These are phyloP conservation scores for Ptychadena robeensis DNA, from an alignment of 2,797 vertebrate genomes.

Conservation along the genomic window DNA sequence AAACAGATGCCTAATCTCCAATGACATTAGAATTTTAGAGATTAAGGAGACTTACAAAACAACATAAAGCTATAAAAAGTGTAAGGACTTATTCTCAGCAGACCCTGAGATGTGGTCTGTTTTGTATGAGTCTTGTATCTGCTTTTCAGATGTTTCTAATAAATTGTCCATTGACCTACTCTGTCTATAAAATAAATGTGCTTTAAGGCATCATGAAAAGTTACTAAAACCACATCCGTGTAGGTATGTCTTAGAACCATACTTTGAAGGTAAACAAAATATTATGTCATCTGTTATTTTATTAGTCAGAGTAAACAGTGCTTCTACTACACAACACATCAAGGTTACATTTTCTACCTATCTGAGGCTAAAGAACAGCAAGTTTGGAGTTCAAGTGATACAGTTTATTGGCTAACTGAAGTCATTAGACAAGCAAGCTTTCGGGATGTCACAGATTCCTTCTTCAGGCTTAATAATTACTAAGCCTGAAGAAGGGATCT, in stretches of 20 bases:
- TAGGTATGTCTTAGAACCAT: not conserved
- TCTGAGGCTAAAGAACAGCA: no score
- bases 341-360: no score
- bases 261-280: not conserved
- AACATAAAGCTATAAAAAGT: not conserved
- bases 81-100: not conserved
- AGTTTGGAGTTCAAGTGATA: no score
- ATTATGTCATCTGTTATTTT: not conserved
- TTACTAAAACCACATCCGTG: not conserved
- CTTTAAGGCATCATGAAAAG: not conserved
- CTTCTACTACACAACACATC: no score
- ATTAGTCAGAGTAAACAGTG: no score
- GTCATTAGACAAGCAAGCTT: no score
- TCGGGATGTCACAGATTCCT: no score
- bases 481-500: no score
- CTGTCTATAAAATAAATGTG: not conserved
- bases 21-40: not conserved
- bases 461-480: no score
- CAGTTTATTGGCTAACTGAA: no score
- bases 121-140: no score
- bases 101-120: not conserved
- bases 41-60: not conserved
- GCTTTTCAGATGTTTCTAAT: not conserved
- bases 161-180: not conserved
- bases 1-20: constrained; percentile 16